A percentile compares a stretch with the other conserved stretches of the same genome.
Conservation (phyloP, 1,140 invertebrate genomes). For the Eurosta solidaginis region DNA sequence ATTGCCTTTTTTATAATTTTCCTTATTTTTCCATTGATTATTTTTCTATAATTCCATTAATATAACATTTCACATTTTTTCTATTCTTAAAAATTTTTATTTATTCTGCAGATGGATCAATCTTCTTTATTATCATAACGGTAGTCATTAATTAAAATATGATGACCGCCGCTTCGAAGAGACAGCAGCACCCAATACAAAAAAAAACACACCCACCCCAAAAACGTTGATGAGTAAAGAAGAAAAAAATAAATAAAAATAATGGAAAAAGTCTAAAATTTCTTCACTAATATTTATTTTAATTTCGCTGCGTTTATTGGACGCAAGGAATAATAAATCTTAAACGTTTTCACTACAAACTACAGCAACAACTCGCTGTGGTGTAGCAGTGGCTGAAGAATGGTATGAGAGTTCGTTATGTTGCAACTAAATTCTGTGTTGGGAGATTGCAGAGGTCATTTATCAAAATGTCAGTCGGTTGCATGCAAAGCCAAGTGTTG, state of each 20-base stretch:
- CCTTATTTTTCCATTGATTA: background rate
- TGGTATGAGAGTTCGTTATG: no score
- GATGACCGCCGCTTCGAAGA: background rate
- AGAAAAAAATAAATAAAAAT: background rate
- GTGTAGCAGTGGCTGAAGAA: no score
- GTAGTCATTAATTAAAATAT: constrained; percentile 19
- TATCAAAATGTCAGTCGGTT: background rate
- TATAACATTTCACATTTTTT: background rate
- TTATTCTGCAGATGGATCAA: background rate
- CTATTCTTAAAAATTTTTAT: no score
- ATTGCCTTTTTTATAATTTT: background rate
- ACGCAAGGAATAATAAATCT: background rate
- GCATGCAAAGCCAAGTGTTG: background rate
- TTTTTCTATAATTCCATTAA: background rate
- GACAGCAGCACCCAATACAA: background rate
- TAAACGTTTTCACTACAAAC: background rate
- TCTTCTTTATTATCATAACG: background rate
- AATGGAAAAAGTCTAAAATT: no score
- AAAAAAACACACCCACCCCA: no score
- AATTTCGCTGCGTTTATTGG: background rate
- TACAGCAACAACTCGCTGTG: no score
- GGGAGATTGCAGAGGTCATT: background rate
- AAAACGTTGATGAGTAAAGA: no score
- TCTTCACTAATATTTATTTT: background rate
- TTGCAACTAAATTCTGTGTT: background rate